Evolutionary conservation across 2,113 vertebrate genomes (phyloP).

Genomic region (Cavia porcellus): DNA sequence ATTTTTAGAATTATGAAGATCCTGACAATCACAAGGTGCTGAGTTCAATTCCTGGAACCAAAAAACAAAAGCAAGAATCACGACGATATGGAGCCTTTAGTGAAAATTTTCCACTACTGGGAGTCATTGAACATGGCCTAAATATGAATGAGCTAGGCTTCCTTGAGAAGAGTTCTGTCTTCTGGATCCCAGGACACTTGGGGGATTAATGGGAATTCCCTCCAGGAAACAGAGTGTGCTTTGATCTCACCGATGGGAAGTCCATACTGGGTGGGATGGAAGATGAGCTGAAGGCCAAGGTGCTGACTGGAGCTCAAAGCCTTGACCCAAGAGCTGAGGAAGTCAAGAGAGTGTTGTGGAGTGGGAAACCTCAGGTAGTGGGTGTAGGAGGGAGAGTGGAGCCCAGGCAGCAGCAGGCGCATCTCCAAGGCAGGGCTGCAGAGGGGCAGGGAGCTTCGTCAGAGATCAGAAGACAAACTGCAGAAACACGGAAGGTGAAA

Average conservation of each 20-base stretch:
- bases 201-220: neutral
- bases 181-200: neutral
- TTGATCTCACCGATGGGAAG: fast-evolving
- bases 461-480: fast-evolving
- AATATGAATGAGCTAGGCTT: neutral
- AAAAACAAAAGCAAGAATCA: neutral
- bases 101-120: neutral
- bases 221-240: fast-evolving
- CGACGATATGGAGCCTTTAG: too few relatives aligned
- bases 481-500: fast-evolving
- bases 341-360: fast-evolving
- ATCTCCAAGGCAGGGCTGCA: neutral
- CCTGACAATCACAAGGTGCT: too few relatives aligned
- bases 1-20: neutral
- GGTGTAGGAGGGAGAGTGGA: fast-evolving
- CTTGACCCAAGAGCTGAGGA: neutral
- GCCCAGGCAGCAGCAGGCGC: neutral
- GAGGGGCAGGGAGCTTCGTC: too few relatives aligned
- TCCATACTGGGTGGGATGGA: fast-evolving
- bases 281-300: too few relatives aligned
- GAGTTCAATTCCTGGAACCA: too few relatives aligned
- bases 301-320: neutral
- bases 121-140: neutral
- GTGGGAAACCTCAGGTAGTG: fast-evolving
- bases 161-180: neutral